Evolutionary conservation across 2,888 invertebrate species (phyloP).

Genomic region (Timema podura): DNA sequence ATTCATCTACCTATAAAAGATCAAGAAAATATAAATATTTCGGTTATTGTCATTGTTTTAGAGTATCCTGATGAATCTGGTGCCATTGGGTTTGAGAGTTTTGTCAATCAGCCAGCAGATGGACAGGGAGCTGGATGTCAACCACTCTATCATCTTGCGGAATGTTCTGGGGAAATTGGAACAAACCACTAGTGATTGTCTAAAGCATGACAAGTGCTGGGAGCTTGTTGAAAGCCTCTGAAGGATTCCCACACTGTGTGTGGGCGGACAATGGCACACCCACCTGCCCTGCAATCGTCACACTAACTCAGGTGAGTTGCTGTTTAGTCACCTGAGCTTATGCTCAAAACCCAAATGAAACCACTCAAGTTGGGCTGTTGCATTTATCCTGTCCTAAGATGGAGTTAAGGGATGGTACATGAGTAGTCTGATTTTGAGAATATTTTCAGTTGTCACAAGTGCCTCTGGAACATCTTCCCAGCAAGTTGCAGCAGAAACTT

Average conservation of each 20-base stretch:
- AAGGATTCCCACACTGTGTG: slow-evolving; percentile 27
- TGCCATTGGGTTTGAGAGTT: slow-evolving; percentile 29
- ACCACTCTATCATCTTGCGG: slow-evolving; percentile 40
- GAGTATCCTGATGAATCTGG: slow-evolving; percentile 30
- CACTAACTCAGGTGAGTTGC: slow-evolving; percentile 47
- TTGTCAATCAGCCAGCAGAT: slow-evolving; percentile 16
- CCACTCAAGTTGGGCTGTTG: too few species aligned
- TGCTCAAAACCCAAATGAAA: too few species aligned
- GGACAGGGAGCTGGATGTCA: slow-evolving; percentile 3
- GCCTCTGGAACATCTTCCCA: neutral
- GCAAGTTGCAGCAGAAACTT: slow-evolving; percentile 8
- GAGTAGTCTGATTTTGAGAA: too few species aligned
- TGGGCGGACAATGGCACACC: slow-evolving; percentile 42
- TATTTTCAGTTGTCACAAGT: too few species aligned
- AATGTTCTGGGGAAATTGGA: slow-evolving; percentile 56
- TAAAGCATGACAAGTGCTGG: slow-evolving; percentile 31
- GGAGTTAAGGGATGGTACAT: too few species aligned
- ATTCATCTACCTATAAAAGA: too few species aligned
- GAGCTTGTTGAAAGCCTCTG: slow-evolving; percentile 30
- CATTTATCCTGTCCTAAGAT: too few species aligned
- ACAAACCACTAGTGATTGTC: slow-evolving; percentile 42
- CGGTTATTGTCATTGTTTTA: slow-evolving; percentile 20
- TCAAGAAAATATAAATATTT: neutral
- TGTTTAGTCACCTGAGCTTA: too few species aligned
- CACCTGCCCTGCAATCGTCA: slow-evolving; percentile 48